Evolutionary conservation across 2,888 invertebrate genomes (phyloP).

Genomic region (Drosophila fulvimacula): DNA sequence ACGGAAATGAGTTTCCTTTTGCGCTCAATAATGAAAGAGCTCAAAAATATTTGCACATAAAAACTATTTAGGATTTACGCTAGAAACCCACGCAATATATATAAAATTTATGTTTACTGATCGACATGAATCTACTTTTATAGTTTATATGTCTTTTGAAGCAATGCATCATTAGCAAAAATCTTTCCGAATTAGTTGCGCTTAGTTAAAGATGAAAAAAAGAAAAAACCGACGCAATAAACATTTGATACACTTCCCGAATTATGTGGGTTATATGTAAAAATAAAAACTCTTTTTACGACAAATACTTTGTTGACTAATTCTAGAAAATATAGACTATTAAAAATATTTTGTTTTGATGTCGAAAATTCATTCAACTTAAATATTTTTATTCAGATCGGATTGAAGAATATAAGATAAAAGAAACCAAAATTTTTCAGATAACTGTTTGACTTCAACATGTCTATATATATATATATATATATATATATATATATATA

Average conservation of each 20-base stretch:
- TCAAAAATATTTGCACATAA: background rate
- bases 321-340: no score
- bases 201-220: slow-evolving; percentile 41
- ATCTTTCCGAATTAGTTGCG: slow-evolving; percentile 60
- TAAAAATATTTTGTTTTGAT: no score
- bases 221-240: background rate
- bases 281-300: no score
- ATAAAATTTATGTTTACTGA: slow-evolving; percentile 3
- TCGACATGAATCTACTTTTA: slow-evolving; percentile 12
- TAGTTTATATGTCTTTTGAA: slow-evolving; percentile 27
- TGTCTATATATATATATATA: no score
- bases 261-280: no score
- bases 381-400: no score
- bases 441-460: no score
- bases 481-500: no score
- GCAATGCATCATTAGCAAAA: slow-evolving; percentile 50
- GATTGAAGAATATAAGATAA: no score
- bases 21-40: background rate
- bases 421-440: no score
- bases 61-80: background rate
- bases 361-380: no score
- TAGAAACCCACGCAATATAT: background rate
- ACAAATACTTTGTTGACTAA: no score
- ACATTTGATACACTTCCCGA: background rate
- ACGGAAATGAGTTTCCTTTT: background rate